Base-by-base conservation (phyloP, 1,140 invertebrate genomes). In the Drosophila orena region DNA sequence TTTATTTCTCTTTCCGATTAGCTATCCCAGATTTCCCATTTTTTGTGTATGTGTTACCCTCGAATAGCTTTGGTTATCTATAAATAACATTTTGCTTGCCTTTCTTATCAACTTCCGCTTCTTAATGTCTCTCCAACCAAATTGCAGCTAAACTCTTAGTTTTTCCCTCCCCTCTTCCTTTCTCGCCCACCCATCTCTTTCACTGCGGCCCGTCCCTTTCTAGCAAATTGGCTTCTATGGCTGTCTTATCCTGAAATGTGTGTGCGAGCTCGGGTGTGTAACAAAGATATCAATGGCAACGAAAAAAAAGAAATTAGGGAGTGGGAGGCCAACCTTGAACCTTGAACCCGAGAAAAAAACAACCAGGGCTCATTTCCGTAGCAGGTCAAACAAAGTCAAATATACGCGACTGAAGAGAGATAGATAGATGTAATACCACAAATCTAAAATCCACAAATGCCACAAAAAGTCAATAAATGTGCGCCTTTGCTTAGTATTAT, bases 391-490 rank as follows among this genome's bases (percentile, higher is more conserved):
- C 46, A 77, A 78, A 59, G 62, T 53, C 46, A 74, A 75, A 62
- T 50, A 79, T n/a, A 68, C 37, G 30, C 40, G 35, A 22, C n/a
- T 7, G 24, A 11, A 53, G 17, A 12, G 47, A 49, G 52, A 38
- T 54, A 60, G 44, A 20, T 7, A 12, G 3, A 24, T 40, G 44
- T 59, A 59, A 55, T 70, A 43, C 57, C 60, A 40, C 68, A 78
- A 59, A 57, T 65, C 35, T 30, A 57, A 77, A 85, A 77, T 74
- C 68, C 77, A 85, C 81, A 85, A 75, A 77, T 73, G 73, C 77
- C 81, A 71, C 77, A 85, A 86, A 77, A 88, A 64, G 83, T 88
- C 83, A 88, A 86, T 88, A 86, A 88, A 86, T 83, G 79, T 77
- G 83, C 70, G 69, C 40, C 49, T 47, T 40, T 58, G 46, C 77